Evolutionary conservation across 1,140 invertebrate species (phyloP).

Genomic region (Tyrophagus putrescentiae): DNA sequence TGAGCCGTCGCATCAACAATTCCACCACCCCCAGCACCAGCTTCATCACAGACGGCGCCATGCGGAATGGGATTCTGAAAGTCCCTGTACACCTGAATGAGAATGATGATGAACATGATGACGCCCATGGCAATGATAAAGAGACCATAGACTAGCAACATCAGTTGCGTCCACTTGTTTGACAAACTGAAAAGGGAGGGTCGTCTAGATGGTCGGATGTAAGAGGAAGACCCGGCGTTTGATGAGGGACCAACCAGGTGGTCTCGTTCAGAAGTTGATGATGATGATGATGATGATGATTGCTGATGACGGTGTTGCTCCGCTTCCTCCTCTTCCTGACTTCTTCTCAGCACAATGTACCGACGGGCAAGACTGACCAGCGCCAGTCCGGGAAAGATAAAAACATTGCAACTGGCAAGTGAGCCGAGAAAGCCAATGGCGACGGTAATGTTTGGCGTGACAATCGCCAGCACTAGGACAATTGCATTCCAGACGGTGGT

Average conservation of each 20-base stretch:
- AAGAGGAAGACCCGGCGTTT: not conserved
- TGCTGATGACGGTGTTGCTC: not conserved
- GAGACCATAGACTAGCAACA: not conserved
- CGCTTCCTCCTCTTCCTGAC: not conserved
- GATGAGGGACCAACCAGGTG: not conserved
- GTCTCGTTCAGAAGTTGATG: not conserved
- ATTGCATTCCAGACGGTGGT: conserved; percentile 45
- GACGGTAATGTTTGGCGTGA: conserved; percentile 49
- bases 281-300: not conserved
- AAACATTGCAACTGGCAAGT: conserved; percentile 23
- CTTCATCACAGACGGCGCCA: conserved; percentile 13
- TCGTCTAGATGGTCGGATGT: no score
- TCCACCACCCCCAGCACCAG: no score
- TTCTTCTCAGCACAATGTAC: not conserved
- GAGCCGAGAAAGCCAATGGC: conserved; percentile 48
- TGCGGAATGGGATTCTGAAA: not conserved
- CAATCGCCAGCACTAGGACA: conserved; percentile 42
- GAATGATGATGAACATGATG: conserved; percentile 6
- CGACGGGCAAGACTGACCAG: conserved; percentile 13
- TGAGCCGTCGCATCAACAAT: no score
- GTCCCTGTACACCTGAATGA: conserved; percentile 10
- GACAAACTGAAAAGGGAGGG: not conserved
- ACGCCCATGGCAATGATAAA: conserved; percentile 9
- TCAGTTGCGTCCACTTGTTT: not conserved
- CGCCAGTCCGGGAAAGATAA: conserved; percentile 25